Base-by-base conservation (phyloP, 2,888 invertebrate genomes). In the Drosophila ustulata region DNA sequence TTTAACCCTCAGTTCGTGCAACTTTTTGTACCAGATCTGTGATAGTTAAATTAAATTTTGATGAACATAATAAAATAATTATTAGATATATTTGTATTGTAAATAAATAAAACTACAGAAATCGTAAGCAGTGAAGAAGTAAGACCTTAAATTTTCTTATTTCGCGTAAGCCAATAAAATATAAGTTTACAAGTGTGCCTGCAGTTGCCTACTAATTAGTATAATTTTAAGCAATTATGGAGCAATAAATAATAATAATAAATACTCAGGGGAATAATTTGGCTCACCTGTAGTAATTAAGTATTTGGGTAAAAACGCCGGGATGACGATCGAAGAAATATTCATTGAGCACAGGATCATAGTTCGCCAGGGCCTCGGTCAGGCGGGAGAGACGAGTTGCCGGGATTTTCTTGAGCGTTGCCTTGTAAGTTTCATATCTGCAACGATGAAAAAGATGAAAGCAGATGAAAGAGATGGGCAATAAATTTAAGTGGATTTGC, bases 301-400 rank as follows among this genome's bases (percentile, higher is more conserved):
- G 94, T 81, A 96, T 96, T 93, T 97, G 97, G 28, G 96, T 96
- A 91, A 97, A 97, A 13, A 97, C 97, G n/a, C 97, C 97, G 4
- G 97, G 97, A 93, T 97, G 97, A 52, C 96, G 93, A 92, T 96
- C 96, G 92, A 97, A 97, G 93, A 96, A 96, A 93, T 97, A 97
- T 92, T 97, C 97, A 92, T 97, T 97, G 82, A 97, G 94, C 52
- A 97, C 95, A 3, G 97, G 96, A 93, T 97, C 97, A 93, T 97
- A 97, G 93, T 97, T 97, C 81, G 97, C 97, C 80, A 97, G 93
- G 6, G 96, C 96, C 90, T 97, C 97, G 11, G 96, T 96, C 79
- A 97, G 93, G 66, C 97, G 94, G 30, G 96, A 97, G 66, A 97
- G 93, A 57, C 97, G 93, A 7, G 97, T 97, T 81, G 97, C 97